A percentile compares a stretch with the other conserved stretches of the same genome.
These are phyloP conservation scores for Elanoides forficatus DNA, from an alignment of 2,113 vertebrate genomes.

Conservation along the genomic window DNA sequence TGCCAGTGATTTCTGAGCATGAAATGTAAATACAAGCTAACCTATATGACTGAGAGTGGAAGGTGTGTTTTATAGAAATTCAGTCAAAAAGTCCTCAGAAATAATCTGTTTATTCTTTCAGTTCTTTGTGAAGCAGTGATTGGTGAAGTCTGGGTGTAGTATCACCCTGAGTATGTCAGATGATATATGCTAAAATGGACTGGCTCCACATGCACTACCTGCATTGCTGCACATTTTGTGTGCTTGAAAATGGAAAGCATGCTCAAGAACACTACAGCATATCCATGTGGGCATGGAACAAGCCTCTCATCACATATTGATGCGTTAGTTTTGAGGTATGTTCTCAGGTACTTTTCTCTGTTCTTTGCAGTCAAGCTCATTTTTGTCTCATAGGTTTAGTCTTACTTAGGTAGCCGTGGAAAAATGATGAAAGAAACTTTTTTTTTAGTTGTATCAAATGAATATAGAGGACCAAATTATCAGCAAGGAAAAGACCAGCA, in stretches of 20 bases:
- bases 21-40: neutral
- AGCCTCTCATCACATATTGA: neutral
- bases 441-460: neutral
- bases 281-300: neutral
- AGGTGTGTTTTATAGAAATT: neutral
- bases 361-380: neutral
- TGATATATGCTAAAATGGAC: neutral
- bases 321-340: neutral
- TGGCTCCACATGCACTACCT: neutral
- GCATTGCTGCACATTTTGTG: neutral
- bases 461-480: slow-evolving; percentile 12
- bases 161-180: neutral
- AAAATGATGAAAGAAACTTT: neutral
- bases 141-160: neutral
- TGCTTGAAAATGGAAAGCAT: neutral
- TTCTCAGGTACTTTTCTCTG: neutral
- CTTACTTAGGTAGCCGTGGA: neutral
- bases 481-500: neutral
- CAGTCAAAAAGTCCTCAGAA: neutral
- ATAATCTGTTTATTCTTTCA: neutral
- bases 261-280: neutral
- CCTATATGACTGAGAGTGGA: neutral
- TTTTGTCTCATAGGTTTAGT: neutral
- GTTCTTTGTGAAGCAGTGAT: neutral
- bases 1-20: neutral